Evolutionary conservation across 2,888 invertebrate species (phyloP), one percentile per base, ranked within the genome.

Genomic region (Helleia helle): DNA sequence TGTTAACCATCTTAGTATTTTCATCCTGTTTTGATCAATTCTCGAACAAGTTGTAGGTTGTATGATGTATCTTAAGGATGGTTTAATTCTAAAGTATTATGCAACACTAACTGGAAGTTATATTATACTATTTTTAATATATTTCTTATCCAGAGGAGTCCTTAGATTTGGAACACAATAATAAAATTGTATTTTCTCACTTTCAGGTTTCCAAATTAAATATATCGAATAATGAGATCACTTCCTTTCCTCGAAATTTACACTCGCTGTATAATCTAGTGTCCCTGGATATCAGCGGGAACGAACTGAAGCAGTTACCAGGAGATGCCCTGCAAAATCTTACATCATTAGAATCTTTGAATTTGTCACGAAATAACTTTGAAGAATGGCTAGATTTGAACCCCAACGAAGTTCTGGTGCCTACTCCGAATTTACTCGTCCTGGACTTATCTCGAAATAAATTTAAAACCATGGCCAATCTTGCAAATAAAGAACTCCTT

Each of bases 371-470:
- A 42, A 93, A 93, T 58, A 63, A 75, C 37, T 88, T 93, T 45
- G 73, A 67, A 17, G 70, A 83, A 38, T 89, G 90, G 90, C 52
- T 72, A 2, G 81, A 84, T 34, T 64, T 91, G 25, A 86, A 81
- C 59, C 87, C 89, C 0, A 86, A 80, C 43, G 66, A 79, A 17
- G 74, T 87, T 1, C 71, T 89, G 14, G 54, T 62, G 38, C 73
- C 79, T 42, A 77, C 87, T 0, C 63, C 63, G 0, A 87, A 73
- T 36, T 68, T 93, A 36, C 81, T 79, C 54, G 77, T 72, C 27
- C 66, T 93, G n/a, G 87, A 89, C 48, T 66, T 93, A n/a, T 89
- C 90, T 1, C 69, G 83, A 36, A 93, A 93, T 65, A 84, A 81
- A 24, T 70, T 93, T 27, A 64, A 56, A 26, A 77, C 72, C 25